Conservation (phyloP, 2,113 vertebrate species). For the Arothron firmamentum region DNA sequence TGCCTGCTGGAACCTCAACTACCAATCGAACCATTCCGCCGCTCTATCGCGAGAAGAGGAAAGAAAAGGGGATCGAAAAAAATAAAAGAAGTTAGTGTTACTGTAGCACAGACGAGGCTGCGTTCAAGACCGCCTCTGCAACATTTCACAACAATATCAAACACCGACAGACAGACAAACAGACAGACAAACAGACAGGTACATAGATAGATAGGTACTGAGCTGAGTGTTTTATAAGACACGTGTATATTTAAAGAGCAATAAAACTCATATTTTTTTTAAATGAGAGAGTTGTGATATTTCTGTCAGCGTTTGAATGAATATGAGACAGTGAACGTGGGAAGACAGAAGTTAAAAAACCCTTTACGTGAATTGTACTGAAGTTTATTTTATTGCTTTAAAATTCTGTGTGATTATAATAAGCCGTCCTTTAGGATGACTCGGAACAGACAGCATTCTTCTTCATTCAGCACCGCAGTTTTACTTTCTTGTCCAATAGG, state of each 20-base stretch:
- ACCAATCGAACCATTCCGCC: constrained; percentile 72
- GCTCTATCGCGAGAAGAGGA: constrained; percentile 84
- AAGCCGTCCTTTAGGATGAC: no score
- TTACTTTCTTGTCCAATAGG: no score
- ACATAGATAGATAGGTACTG: constrained; percentile 1
- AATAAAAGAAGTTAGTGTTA: constrained; percentile 50
- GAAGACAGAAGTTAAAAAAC: no score
- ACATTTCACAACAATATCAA: constrained; percentile 12
- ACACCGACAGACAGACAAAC: constrained; percentile 6
- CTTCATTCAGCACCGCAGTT: no score
- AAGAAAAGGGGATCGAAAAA: constrained; percentile 39
- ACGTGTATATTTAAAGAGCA: background rate
- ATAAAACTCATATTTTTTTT: no score
- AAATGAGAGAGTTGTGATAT: no score
- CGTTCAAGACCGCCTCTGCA: constrained; percentile 58
- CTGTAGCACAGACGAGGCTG: constrained; percentile 56
- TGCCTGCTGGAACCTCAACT: constrained; percentile 83
- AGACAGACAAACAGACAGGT: constrained; percentile 13
- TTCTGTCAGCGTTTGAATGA: no score
- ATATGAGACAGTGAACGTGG: no score
- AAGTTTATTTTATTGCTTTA: no score
- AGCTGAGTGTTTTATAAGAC: background rate
- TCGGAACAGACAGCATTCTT: no score
- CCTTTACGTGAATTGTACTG: no score
- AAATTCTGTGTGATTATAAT: no score